Base-by-base conservation (phyloP, 2,888 invertebrate species). In the Brenthis ino region DNA sequence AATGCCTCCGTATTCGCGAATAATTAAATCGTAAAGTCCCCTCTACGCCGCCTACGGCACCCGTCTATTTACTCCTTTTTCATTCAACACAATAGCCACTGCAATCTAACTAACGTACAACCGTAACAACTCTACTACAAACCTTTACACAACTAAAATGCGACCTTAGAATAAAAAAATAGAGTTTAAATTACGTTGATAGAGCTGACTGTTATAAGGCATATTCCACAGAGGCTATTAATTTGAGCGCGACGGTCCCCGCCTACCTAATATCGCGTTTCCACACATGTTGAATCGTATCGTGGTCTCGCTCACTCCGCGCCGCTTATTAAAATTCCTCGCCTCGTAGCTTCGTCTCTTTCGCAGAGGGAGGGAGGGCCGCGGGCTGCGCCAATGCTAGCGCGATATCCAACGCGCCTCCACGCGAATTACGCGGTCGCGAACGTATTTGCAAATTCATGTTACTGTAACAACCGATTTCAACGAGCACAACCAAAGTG, bases 11-110 rank as follows among this genome's bases (percentile, higher is more conserved):
- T 90, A 91, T 91, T 92, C 89, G 92, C 93, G 88, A 93, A 93
- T 93, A 93, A 93, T 93, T 92, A 93, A 93, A 93, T 93, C 93
- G 93, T 93, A 92, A 93, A 92, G 91, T 87, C 91, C 92, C 91
- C 91, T 89, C 90, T 88, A 88, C 88, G 83, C 90, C 91, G 91
- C 91, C 91, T 88, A 88, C 91, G 84, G 88, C 88, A 83, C 84
- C 84, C 80, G 83, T 87, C 90, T 91, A 92, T 92, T 93, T 93
- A 93, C 93, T 92, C 91, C 93, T 92, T 92, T 93, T 93, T 92
- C 91, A 92, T 90, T 92, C 91, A 92, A 89, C 90, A 93, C 93
- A 93, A 93, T 92, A 91, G 91, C 86, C 81, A 82, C 87, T 92
- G 92, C 92, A 92, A 91, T 90, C 88, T 85, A 83, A 88, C 82